These are phyloP conservation scores for Bombus ignitus DNA, from an alignment of 1,140 invertebrate genomes.

Conservation along the genomic window DNA sequence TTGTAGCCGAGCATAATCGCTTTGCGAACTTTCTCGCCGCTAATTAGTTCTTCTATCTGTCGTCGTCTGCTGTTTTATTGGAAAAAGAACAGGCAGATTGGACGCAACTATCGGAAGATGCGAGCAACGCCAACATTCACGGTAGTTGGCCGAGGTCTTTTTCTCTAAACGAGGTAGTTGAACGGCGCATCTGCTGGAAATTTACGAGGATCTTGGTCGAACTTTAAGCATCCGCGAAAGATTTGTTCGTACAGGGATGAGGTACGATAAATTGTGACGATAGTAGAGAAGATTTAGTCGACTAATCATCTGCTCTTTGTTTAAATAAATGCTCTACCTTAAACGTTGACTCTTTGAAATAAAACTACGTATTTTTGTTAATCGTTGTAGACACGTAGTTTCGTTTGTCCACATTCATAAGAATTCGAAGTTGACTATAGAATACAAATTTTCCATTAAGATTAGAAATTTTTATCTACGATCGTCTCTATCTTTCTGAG, in stretches of 20 bases:
- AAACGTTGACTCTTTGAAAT: no score
- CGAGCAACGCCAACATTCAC: not conserved
- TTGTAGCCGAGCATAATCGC: slow-evolving; percentile 6
- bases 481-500: no score
- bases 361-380: no score
- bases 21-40: slow-evolving; percentile 42
- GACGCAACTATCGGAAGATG: not conserved
- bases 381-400: no score
- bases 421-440: no score
- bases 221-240: no score
- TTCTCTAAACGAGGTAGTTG: not conserved
- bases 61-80: not conserved
- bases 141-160: not conserved
- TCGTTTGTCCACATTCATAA: no score
- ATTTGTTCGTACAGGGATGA: not conserved
- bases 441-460: no score
- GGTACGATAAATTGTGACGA: not conserved
- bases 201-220: not conserved
- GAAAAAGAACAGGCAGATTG: not conserved
- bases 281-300: no score
- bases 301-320: no score
- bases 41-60: slow-evolving; percentile 27
- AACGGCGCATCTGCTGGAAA: not conserved
- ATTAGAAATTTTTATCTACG: no score
- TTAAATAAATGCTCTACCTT: no score